phyloP scores from a whole-genome alignment of 1,140 invertebrate species.

The Acromyrmex echinatior region DNA sequence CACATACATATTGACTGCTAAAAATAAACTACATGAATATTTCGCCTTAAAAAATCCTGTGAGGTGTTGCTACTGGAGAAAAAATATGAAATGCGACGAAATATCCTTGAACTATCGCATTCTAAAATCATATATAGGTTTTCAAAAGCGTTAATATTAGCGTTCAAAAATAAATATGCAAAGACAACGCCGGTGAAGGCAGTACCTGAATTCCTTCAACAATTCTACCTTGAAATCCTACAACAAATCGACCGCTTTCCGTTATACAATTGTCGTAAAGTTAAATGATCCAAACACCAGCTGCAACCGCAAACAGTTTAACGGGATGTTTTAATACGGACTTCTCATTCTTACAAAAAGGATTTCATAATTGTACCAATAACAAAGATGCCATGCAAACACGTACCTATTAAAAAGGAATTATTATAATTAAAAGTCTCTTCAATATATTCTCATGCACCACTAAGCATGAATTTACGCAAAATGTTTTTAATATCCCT shows the following conservation, averaged over 20 bases:
- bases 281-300: slow-evolving; percentile 26
- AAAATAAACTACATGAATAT: not conserved
- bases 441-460: not conserved
- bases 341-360: not conserved
- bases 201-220: slow-evolving; percentile 24
- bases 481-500: not conserved
- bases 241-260: slow-evolving; percentile 1
- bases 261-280: slow-evolving; percentile 29
- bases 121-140: slow-evolving; percentile 27
- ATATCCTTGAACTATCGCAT: not conserved
- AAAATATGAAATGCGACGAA: slow-evolving; percentile 1
- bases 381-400: not conserved
- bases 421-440: not conserved
- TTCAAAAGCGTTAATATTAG: slow-evolving; percentile 46
- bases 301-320: not conserved
- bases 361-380: not conserved
- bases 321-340: slow-evolving; percentile 18
- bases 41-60: not conserved
- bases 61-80: not conserved
- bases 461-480: not conserved
- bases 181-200: not conserved
- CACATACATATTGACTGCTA: not conserved
- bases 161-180: slow-evolving; percentile 30
- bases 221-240: not conserved
- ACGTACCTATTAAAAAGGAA: not conserved